A percentile compares a stretch with the other conserved stretches of the same genome.
Evolutionary conservation across 2,797 vertebrate genomes (phyloP).

Genomic region (Sebastes steindachneri): DNA sequence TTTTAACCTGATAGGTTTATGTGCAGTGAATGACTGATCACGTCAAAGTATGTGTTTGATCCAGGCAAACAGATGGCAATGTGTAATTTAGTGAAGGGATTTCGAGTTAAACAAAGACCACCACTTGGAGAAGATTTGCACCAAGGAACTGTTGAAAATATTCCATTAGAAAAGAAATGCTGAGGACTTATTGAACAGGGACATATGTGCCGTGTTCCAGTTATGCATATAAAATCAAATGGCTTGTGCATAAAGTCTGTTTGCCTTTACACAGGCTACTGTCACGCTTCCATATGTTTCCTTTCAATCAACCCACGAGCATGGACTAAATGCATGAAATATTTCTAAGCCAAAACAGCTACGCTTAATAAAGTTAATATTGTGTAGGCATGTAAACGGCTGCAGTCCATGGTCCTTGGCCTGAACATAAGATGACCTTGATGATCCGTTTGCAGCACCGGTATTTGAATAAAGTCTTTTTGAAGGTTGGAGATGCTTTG

Average conservation of each 20-base stretch:
- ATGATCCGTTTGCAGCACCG: background rate
- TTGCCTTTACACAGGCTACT: background rate
- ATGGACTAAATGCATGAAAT: background rate
- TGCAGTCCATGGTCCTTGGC: background rate
- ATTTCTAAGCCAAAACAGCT: background rate
- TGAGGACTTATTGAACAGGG: background rate
- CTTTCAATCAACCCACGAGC: background rate
- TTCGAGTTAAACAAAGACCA: background rate
- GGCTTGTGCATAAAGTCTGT: background rate
- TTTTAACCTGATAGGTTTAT: background rate
- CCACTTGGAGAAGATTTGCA: background rate
- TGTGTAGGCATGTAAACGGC: background rate
- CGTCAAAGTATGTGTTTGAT: background rate
- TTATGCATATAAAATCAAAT: background rate
- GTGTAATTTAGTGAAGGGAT: slow-evolving; percentile 15
- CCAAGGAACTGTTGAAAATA: background rate
- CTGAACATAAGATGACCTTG: background rate
- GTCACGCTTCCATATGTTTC: background rate
- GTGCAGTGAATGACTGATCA: background rate
- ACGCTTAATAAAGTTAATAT: background rate
- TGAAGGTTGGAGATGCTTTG: background rate
- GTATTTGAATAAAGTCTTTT: background rate
- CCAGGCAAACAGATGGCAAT: slow-evolving; percentile 4
- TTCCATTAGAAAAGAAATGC: background rate
- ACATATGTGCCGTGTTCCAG: background rate